A percentile compares a stretch with the other conserved stretches of the same genome.
phyloP scores from a whole-genome alignment of 92 coral and sea anemone species.

The Zoanthus solanderi region DNA sequence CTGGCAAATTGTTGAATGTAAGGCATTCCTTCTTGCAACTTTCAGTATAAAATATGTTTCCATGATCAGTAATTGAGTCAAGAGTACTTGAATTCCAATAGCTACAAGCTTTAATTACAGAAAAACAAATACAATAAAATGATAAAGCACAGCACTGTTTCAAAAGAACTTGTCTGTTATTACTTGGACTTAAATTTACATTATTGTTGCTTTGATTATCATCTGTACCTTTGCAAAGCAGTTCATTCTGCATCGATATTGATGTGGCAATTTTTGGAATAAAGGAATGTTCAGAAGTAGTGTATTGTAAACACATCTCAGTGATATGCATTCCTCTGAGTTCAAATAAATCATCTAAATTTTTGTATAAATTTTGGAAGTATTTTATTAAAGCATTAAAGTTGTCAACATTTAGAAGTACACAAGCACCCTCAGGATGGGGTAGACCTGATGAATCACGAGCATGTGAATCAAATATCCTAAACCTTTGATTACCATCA shows the following conservation, averaged over 20 bases:
- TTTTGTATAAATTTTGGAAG: too few relatives aligned
- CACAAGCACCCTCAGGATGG: too few relatives aligned
- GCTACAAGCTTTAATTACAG: slow-evolving; percentile 45
- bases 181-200: slow-evolving; percentile 11
- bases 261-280: slow-evolving; percentile 26
- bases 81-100: slow-evolving; percentile 61
- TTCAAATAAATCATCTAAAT: too few relatives aligned
- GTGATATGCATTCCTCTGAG: too few relatives aligned
- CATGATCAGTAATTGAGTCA: slow-evolving; percentile 57
- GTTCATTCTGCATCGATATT: slow-evolving; percentile 3
- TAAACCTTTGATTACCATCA: too few relatives aligned
- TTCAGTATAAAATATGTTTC: slow-evolving; percentile 20
- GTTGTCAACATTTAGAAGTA: too few relatives aligned
- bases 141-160: slow-evolving; percentile 53
- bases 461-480: too few relatives aligned
- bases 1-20: slow-evolving; percentile 30
- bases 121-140: slow-evolving; percentile 1
- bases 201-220: slow-evolving; percentile 22
- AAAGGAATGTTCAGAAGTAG: background rate
- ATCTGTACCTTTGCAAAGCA: slow-evolving; percentile 13
- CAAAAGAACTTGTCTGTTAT: slow-evolving; percentile 1
- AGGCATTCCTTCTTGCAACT: slow-evolving; percentile 5
- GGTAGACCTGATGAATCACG: too few relatives aligned
- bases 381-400: too few relatives aligned
- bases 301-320: too few relatives aligned